phyloP scores from a whole-genome alignment of 2,113 vertebrate genomes.

The Thermophis baileyi region DNA sequence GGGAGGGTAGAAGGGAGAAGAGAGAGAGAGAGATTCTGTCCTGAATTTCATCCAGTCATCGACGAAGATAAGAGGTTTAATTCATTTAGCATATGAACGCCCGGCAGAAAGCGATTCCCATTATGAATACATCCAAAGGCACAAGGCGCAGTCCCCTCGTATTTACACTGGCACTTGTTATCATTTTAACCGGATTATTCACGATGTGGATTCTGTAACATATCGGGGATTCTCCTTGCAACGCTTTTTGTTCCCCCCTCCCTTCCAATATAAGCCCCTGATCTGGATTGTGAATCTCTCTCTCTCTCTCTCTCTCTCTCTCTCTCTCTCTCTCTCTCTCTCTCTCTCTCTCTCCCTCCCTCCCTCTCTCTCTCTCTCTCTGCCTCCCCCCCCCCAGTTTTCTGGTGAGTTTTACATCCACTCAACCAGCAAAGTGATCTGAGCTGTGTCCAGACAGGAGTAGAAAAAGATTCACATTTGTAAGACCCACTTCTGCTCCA shows the following conservation, averaged over 20 bases:
- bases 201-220: slow-evolving; percentile 12
- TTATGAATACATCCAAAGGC: background rate
- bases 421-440: background rate
- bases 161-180: slow-evolving; percentile 13
- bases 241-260: background rate
- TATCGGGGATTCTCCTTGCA: background rate
- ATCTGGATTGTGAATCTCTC: background rate
- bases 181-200: slow-evolving; percentile 28
- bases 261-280: background rate
- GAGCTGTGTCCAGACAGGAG: background rate
- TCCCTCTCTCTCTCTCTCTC: no score
- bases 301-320: no score
- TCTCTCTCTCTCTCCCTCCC: no score
- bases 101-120: slow-evolving; percentile 8
- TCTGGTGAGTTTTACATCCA: background rate
- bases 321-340: background rate
- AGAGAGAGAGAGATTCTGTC: background rate
- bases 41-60: background rate
- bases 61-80: slow-evolving; percentile 20
- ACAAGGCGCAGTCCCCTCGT: background rate
- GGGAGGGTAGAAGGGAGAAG: background rate
- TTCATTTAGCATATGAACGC: slow-evolving; percentile 22
- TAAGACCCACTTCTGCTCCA: background rate
- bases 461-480: background rate
- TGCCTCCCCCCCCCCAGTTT: no score